Conservation (phyloP, 2,888 invertebrate genomes). For the Dynastes grantii region DNA sequence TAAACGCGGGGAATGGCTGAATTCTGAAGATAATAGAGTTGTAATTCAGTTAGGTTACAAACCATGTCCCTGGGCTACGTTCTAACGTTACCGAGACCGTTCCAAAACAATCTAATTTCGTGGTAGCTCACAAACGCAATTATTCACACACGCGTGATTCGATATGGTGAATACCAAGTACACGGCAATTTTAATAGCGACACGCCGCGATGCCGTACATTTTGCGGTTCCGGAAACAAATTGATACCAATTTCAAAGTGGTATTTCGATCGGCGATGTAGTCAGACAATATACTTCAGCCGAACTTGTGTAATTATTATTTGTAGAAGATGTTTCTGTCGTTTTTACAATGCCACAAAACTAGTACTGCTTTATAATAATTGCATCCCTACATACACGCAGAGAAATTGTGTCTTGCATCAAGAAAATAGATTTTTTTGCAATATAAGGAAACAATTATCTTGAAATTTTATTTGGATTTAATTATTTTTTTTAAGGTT, state of each 20-base stretch:
- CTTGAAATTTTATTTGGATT: too few relatives aligned
- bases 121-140: constrained; percentile 50
- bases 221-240: not conserved
- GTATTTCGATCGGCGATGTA: not conserved
- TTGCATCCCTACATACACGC: too few relatives aligned
- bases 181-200: constrained; percentile 32
- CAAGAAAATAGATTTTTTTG: too few relatives aligned
- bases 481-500: too few relatives aligned
- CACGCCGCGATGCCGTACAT: not conserved
- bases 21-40: constrained; percentile 64
- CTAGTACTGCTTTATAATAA: too few relatives aligned
- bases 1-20: constrained; percentile 49
- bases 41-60: constrained; percentile 64
- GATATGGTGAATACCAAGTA: constrained; percentile 48
- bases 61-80: constrained; percentile 56
- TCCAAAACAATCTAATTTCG: constrained; percentile 52
- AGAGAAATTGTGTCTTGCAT: too few relatives aligned
- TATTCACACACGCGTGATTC: constrained; percentile 53
- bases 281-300: too few relatives aligned
- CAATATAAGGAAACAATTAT: too few relatives aligned
- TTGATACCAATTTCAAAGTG: not conserved
- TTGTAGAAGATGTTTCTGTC: too few relatives aligned
- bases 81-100: constrained; percentile 49
- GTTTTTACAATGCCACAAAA: too few relatives aligned
- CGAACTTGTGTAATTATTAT: not conserved